Conservation (phyloP, 2,888 invertebrate genomes). For the Formica aserva region DNA sequence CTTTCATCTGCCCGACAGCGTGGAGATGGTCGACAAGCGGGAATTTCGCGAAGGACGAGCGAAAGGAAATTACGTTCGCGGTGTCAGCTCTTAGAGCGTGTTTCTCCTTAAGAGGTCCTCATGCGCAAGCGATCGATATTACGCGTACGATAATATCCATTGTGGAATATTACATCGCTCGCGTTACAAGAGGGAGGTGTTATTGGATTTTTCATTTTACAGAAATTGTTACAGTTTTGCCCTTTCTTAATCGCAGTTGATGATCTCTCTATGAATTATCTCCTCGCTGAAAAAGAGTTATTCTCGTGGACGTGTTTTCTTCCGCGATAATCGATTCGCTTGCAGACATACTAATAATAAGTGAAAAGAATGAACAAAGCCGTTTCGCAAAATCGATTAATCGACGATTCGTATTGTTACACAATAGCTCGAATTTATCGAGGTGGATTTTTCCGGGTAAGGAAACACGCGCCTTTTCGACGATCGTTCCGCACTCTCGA, state of each 20-base stretch:
- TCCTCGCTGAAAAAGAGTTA: neutral
- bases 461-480: neutral
- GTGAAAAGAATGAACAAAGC: neutral
- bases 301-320: neutral
- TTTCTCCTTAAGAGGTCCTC: slow-evolving; percentile 20
- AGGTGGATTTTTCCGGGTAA: slow-evolving; percentile 19
- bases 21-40: slow-evolving; percentile 43
- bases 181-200: neutral
- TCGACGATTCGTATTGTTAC: slow-evolving; percentile 4
- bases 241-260: neutral
- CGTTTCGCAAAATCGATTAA: slow-evolving; percentile 19
- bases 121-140: slow-evolving; percentile 31
- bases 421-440: slow-evolving; percentile 25
- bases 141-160: slow-evolving; percentile 7
- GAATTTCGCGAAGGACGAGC: slow-evolving; percentile 43
- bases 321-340: neutral
- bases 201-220: neutral
- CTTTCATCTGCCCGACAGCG: slow-evolving; percentile 42
- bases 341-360: neutral
- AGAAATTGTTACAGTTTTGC: neutral
- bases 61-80: slow-evolving; percentile 60
- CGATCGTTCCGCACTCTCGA: slow-evolving; percentile 11
- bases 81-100: slow-evolving; percentile 47
- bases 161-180: neutral
- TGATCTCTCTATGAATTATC: neutral